Percentiles rank a stretch among this genome's conserved stretches.
Evolutionary conservation across 35 echinoderm and acorn worm species (phyloP).

Genomic region (Ptychodera flava): DNA sequence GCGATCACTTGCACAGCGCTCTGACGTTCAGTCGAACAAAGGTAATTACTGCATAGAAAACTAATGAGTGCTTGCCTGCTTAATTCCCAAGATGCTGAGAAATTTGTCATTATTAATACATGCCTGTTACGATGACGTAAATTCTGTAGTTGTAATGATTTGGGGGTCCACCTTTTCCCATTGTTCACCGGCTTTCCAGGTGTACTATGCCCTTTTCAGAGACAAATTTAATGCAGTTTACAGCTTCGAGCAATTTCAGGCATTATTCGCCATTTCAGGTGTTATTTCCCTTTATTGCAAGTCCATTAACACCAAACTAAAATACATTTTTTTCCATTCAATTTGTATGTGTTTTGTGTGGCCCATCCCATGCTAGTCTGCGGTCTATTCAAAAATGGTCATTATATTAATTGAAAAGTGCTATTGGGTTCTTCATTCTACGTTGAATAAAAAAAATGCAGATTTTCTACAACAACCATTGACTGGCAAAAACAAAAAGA

Average conservation of each 20-base stretch:
- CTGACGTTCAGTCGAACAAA: neutral
- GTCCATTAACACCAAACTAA: neutral
- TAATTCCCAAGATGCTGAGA: neutral
- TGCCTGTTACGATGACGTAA: neutral
- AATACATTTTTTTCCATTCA: no score
- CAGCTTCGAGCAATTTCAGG: neutral
- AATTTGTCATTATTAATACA: neutral
- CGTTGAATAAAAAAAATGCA: no score
- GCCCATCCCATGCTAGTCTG: no score
- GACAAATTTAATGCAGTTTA: neutral
- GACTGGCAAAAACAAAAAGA: no score
- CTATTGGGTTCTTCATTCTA: no score
- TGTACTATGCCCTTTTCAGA: neutral
- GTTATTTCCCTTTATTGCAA: neutral
- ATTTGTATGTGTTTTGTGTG: no score
- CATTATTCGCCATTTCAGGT: neutral
- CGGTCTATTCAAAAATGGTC: no score
- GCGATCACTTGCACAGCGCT: no score
- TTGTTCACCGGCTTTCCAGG: neutral
- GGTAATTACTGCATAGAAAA: neutral
- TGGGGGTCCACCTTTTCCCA: neutral
- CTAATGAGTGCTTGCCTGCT: neutral
- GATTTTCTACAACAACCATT: no score
- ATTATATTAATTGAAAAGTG: no score
- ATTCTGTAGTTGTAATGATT: neutral